These are phyloP conservation scores for Thamnophis elegans DNA, from an alignment of 2,797 vertebrate genomes.

Conservation along the genomic window DNA sequence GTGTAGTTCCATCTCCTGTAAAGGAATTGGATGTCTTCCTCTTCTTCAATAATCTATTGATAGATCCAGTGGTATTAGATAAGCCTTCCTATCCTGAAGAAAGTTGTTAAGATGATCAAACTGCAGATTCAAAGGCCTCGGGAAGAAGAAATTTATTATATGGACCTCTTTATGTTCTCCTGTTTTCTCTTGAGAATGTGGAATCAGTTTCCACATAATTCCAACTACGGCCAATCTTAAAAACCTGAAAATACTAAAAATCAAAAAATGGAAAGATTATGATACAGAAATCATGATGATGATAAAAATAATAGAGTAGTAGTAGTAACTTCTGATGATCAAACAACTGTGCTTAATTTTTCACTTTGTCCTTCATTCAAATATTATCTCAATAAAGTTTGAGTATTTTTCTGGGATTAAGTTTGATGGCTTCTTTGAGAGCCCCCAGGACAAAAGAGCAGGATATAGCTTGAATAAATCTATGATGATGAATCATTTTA, in stretches of 20 bases:
- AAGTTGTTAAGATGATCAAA: background rate
- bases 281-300: background rate
- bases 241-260: background rate
- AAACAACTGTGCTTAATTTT: background rate
- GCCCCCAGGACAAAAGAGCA: background rate
- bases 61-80: background rate
- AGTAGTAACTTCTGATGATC: background rate
- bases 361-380: background rate
- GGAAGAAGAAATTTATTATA: background rate
- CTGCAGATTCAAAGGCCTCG: background rate
- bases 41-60: background rate
- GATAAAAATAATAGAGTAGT: no score
- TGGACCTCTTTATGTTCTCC: background rate
- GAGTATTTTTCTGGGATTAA: background rate
- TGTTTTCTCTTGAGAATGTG: background rate
- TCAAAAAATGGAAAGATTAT: background rate
- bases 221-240: background rate
- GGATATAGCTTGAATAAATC: background rate
- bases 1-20: background rate
- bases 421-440: background rate
- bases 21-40: background rate
- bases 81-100: background rate
- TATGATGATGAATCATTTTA: background rate
- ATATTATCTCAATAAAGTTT: background rate
- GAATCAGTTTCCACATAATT: background rate